Conservation (phyloP, 2,113 vertebrate genomes). For the Tretioscincus oriximinensis region DNA sequence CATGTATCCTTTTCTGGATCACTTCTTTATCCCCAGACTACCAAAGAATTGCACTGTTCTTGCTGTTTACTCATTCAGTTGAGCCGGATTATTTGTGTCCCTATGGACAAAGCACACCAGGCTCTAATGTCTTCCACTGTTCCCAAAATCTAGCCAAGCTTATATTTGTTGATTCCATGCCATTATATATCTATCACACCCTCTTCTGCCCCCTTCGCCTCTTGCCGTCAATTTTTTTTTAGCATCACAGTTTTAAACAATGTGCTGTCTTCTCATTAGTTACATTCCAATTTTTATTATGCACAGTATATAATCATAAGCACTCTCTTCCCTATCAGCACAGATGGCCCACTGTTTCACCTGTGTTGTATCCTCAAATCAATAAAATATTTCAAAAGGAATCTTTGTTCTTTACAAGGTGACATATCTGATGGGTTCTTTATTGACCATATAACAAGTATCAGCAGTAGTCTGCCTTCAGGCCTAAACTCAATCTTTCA, state of each 20-base stretch:
- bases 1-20: not conserved
- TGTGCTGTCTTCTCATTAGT: not conserved
- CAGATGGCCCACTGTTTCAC: not conserved
- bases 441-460: not conserved
- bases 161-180: no score
- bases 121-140: no score
- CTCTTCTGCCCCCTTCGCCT: no score
- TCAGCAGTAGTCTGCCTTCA: not conserved
- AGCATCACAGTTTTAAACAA: no score
- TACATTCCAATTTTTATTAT: not conserved
- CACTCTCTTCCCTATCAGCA: not conserved
- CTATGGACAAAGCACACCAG: no score
- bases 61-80: no score
- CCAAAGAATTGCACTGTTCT: no score
- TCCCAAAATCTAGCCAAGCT: no score
- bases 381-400: slow-evolving; percentile 3
- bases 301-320: not conserved
- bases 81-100: no score
- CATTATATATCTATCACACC: no score
- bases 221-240: no score
- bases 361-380: not conserved
- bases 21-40: no score
- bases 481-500: not conserved
- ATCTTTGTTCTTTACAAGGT: not conserved
- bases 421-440: not conserved